Evolutionary conservation across 2,113 vertebrate species (phyloP).

Genomic region (Hemibagrus wyckioides): DNA sequence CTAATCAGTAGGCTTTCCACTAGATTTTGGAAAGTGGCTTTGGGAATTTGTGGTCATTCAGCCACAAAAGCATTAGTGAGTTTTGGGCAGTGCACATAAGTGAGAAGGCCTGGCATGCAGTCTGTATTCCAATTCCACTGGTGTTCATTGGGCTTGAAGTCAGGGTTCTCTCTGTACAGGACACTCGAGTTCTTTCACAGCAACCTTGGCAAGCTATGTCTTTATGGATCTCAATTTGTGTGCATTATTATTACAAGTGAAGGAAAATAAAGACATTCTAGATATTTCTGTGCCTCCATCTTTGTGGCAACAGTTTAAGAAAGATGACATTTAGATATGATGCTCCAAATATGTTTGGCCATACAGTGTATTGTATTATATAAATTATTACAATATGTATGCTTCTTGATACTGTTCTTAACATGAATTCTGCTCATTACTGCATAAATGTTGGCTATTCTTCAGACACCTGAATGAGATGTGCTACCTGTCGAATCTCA

Average conservation of each 20-base stretch:
- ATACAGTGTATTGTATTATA: background rate
- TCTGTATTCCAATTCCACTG: background rate
- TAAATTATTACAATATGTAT: background rate
- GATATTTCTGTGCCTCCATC: background rate
- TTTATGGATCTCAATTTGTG: background rate
- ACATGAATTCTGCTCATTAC: background rate
- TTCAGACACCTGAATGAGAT: background rate
- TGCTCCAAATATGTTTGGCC: background rate
- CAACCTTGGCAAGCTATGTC: background rate
- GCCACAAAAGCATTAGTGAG: background rate
- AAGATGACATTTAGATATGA: no score
- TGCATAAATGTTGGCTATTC: background rate
- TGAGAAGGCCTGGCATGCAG: background rate
- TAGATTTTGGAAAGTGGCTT: background rate
- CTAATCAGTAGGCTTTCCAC: background rate
- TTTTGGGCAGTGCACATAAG: background rate
- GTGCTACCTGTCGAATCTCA: no score
- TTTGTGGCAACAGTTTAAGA: background rate
- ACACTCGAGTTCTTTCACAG: background rate
- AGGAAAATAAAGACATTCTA: background rate
- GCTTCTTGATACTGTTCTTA: background rate
- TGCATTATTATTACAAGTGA: background rate
- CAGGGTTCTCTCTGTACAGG: background rate
- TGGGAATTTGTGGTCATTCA: background rate
- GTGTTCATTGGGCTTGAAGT: background rate